These are phyloP conservation scores for Drosophila burlai DNA, from an alignment of 1,140 invertebrate genomes.

Conservation along the genomic window DNA sequence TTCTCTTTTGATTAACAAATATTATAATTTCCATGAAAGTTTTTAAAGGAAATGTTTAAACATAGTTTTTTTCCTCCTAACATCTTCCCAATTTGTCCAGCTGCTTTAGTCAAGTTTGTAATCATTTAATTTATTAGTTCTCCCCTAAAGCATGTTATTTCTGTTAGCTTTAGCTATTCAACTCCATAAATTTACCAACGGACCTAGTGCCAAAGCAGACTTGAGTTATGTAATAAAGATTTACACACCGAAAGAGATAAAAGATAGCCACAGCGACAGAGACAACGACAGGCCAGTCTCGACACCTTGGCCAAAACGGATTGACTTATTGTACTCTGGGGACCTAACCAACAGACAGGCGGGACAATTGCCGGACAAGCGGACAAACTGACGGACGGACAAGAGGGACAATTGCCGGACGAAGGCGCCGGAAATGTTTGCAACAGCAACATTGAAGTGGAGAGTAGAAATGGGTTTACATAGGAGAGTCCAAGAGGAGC, in stretches of 20 bases:
- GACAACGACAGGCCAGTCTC: conserved; percentile 19
- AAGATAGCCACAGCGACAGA: conserved; percentile 51
- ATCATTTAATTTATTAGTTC: conserved; percentile 16
- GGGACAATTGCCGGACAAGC: conserved; percentile 26
- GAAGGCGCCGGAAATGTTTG: conserved; percentile 62
- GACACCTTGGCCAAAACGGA: conserved; percentile 61
- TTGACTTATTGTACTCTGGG: conserved; percentile 50
- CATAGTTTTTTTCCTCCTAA: not conserved
- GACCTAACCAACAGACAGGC: conserved; percentile 11
- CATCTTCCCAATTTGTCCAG: not conserved
- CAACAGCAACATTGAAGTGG: conserved; percentile 26
- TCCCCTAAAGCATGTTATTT: conserved; percentile 10
- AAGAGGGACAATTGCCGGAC: conserved; percentile 35
- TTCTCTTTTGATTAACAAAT: too few relatives aligned
- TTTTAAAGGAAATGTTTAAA: not conserved
- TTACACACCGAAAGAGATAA: conserved; percentile 28
- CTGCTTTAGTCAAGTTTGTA: not conserved
- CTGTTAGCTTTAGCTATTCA: conserved; percentile 5
- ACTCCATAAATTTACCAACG: conserved; percentile 12
- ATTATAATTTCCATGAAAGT: not conserved
- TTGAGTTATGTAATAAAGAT: conserved; percentile 52
- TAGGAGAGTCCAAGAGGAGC: conserved; percentile 2
- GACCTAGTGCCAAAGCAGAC: conserved; percentile 22
- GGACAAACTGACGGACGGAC: conserved; percentile 12
- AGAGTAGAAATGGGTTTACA: conserved; percentile 13